Base-by-base conservation (phyloP, 2,888 invertebrate species). In the Agapetus fuscipes region DNA sequence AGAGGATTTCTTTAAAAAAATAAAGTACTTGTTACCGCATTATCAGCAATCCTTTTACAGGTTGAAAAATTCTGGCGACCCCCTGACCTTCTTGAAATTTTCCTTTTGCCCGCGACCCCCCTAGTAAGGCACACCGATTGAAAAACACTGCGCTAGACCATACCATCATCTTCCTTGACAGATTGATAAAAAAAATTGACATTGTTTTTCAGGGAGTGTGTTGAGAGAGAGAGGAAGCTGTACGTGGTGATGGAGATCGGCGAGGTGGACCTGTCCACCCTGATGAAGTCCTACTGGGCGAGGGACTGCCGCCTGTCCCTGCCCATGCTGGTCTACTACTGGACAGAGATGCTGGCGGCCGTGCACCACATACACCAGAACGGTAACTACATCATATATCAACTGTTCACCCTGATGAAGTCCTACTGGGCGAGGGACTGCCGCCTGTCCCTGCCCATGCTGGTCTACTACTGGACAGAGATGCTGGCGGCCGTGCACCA, bases 221-320 rank as follows among this genome's bases (percentile, higher is more conserved):
- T 74, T 49, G 66, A 73, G 30, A 61, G 64, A 14, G 72, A 75
- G 45, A 75, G 78, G 41, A 70, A 74, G 49, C 70, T 97, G 42
- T 82, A 82, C 42, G 76, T 96, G 52, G 84, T 97, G 14, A 76
- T 97, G 80, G 97, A 97, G 66, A 82, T 83, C 56, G 96, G 96
- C 1, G 90, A 90, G 54, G 82, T 81, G 6, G 95, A 96, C 66
- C 72, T 97, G 46, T 80, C 84, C 30, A 76, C 79, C 51, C 78
- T 90, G 47, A 64, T 91, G 46, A 74, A 74, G 52, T 69, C 71
- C 34, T 73, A 74, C 49, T 58, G 39, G 60, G 17, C 32, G 1
- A 70, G 54, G 54, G 66, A 60, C 57, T 60, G 73, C 39, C 64
- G 64, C 43, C 64, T 88, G 39, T 80, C 84, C 34, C 69, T 81